A percentile compares a stretch with the other conserved stretches of the same genome.
Conservation (phyloP, 2,888 invertebrate species). For the Agrochola lota region DNA sequence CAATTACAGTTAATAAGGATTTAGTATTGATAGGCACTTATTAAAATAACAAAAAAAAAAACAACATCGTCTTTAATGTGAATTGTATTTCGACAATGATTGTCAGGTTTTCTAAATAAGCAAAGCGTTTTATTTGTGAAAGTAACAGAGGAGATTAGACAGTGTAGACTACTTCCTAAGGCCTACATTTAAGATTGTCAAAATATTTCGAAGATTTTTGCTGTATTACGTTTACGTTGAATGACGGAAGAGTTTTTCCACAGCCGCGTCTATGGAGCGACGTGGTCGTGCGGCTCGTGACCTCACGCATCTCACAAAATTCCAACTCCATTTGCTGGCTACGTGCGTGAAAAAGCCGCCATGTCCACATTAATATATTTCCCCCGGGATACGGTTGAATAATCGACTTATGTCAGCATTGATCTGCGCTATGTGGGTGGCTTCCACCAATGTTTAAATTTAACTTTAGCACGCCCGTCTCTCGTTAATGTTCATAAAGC, state of each 20-base stretch:
- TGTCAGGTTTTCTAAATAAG: not conserved
- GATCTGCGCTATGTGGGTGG: constrained; percentile 49
- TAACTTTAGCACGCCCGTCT: constrained; percentile 38
- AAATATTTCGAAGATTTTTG: constrained; percentile 22
- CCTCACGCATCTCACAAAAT: constrained; percentile 84
- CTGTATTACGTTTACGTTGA: constrained; percentile 61
- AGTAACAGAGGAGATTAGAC: not conserved
- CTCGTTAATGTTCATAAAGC: constrained; percentile 30
- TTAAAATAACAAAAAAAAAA: constrained; percentile 35
- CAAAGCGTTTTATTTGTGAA: not conserved
- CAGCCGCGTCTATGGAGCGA: constrained; percentile 56
- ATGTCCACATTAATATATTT: constrained; percentile 78
- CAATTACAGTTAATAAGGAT: constrained; percentile 77
- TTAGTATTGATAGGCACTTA: constrained; percentile 53
- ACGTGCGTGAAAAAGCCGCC: constrained; percentile 84
- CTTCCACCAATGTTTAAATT: constrained; percentile 44
- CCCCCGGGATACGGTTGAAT: constrained; percentile 73
- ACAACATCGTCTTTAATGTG: not conserved
- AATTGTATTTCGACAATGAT: constrained; percentile 9
- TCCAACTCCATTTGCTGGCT: constrained; percentile 80
- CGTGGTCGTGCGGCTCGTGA: constrained; percentile 79
- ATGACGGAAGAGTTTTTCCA: constrained; percentile 76
- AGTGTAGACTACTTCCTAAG: not conserved
- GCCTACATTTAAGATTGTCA: not conserved
- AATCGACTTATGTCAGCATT: constrained; percentile 69